These are phyloP conservation scores for Poecilus cupreus DNA, from an alignment of 2,888 invertebrate species.

Conservation along the genomic window DNA sequence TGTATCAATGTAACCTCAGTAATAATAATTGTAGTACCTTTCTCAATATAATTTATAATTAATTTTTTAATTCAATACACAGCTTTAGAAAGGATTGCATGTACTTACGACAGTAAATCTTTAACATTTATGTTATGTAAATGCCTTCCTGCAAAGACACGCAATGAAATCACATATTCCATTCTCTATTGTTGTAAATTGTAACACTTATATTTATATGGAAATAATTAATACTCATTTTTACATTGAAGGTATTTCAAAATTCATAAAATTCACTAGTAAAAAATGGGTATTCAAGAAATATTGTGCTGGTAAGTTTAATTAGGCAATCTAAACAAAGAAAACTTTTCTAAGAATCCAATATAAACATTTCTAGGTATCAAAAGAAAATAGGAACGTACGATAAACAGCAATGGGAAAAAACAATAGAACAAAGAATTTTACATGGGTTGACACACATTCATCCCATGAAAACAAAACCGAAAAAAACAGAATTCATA, in stretches of 20 bases:
- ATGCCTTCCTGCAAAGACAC: background rate
- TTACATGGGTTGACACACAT: conserved; percentile 89
- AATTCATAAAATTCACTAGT: background rate
- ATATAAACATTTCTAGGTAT: conserved; percentile 79
- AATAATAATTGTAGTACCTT: background rate
- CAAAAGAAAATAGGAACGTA: conserved; percentile 97
- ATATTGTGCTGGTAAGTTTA: conserved; percentile 53
- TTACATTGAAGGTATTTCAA: conserved; percentile 24
- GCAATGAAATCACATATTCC: background rate
- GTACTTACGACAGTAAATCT: conserved; percentile 8
- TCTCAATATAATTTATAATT: background rate
- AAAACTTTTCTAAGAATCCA: background rate
- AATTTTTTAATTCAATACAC: background rate
- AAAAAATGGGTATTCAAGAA: conserved; percentile 49
- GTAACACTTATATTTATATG: background rate
- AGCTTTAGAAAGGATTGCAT: conserved; percentile 9
- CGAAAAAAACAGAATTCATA: conserved; percentile 92
- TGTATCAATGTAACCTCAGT: background rate
- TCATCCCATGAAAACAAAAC: conserved; percentile 83
- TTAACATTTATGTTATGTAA: conserved; percentile 29
- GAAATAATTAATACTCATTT: background rate
- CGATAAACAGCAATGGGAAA: conserved; percentile 98
- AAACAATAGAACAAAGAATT: conserved; percentile 93
- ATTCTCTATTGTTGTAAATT: too few species aligned
- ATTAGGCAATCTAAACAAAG: background rate